Evolutionary conservation across 1,140 invertebrate genomes (phyloP), one percentile per base, ranked within the genome.

Genomic region (Drosophila sturtevanti): DNA sequence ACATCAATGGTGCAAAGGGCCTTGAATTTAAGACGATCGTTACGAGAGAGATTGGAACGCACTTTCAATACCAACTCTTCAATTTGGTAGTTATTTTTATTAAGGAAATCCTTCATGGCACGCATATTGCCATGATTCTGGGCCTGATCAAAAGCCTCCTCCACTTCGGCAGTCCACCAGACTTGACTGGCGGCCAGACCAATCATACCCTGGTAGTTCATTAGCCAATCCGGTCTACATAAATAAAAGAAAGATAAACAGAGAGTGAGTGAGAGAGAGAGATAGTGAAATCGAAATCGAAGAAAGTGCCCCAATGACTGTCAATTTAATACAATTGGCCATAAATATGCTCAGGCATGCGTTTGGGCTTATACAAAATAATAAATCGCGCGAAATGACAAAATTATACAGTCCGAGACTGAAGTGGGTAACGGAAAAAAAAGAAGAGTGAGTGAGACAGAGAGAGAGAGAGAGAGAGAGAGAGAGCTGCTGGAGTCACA

Each of bases 161-260:
- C 97, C 1, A 97, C 96, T 93, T 98, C 97, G 18, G 96, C 96
- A 0, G 97, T 98, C 97, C 97, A 98, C 97, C 97, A 98, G 9
- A 98, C 96, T 81, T 96, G 95, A 93, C 97, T 97, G 0, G 95
- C 95, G 0, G 95, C 96, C 1, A 98, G 92, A 77, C 96, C 95
- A 24, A 98, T 94, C 97, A 98, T 98, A 44, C 97, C 97, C 91
- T 96, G 96, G 92, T 96, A 97, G 72, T 97, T 95, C 79, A 97
- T 85, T 93, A 98, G 97, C 97, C 97, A 98, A 56, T 97, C 94
- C 5, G 95, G 76, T 65, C 90, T 91, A 61, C 58, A 72, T 48
- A 73, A 63, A 84, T 70, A 67, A 70, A 80, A 69, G 16, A 9
- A 10, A 18, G 35, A n/a, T 11, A 34, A 14, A 37, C 11, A 10